These are phyloP conservation scores for Pedetes capensis DNA, from an alignment of 2,113 vertebrate genomes.

Conservation along the genomic window DNA sequence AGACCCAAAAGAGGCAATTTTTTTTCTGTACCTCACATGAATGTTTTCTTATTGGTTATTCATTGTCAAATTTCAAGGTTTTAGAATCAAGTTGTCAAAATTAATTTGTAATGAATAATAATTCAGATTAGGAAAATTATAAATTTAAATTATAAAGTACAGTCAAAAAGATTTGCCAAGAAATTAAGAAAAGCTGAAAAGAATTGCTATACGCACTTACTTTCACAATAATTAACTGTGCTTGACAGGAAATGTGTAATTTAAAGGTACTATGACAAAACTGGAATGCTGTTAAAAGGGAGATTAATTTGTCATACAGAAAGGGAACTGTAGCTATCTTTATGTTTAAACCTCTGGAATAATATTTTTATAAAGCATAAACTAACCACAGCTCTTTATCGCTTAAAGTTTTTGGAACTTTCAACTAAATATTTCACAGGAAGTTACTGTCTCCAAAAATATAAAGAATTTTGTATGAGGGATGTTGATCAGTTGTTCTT, in stretches of 20 bases:
- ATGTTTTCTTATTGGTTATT: conserved; percentile 15
- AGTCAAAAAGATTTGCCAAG: neutral
- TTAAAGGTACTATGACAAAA: neutral
- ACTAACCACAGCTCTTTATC: neutral
- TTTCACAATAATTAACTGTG: conserved; percentile 16
- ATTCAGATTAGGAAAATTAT: neutral
- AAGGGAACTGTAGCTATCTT: neutral
- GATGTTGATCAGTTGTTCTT: conserved; percentile 57
- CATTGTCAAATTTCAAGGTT: neutral
- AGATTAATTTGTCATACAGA: neutral
- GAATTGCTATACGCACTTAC: neutral
- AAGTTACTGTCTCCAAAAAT: conserved; percentile 76
- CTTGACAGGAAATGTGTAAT: conserved; percentile 4
- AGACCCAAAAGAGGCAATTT: neutral
- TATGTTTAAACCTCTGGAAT: conserved; percentile 5
- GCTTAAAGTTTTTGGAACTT: conserved; percentile 64
- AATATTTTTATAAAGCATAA: conserved; percentile 10
- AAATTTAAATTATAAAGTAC: neutral
- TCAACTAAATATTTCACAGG: conserved; percentile 70
- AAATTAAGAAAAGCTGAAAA: conserved; percentile 26
- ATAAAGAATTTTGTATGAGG: conserved; percentile 71
- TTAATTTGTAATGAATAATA: conserved; percentile 37
- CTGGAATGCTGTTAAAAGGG: neutral
- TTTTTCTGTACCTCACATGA: neutral
- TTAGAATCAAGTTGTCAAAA: conserved; percentile 28